Evolutionary conservation across 1,140 invertebrate genomes (phyloP).

Genomic region (Cydia fagiglandana): DNA sequence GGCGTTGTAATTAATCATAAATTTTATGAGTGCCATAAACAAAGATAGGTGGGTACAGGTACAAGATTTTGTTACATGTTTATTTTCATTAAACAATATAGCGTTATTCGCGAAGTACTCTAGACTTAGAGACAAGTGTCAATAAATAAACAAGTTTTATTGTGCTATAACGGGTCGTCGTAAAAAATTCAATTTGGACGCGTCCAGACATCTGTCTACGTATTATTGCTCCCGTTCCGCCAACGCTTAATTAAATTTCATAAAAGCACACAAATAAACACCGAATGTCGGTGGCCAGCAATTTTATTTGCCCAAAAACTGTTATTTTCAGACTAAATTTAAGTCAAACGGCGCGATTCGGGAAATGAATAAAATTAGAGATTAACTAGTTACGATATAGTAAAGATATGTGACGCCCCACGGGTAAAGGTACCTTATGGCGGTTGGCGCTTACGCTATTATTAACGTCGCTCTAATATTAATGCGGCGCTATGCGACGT

Average conservation of each 20-base stretch:
- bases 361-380: too few relatives aligned
- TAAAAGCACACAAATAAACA: not conserved
- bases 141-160: constrained; percentile 18
- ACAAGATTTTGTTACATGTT: constrained; percentile 2
- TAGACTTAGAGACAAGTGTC: not conserved
- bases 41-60: not conserved
- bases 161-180: not conserved
- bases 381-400: too few relatives aligned
- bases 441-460: too few relatives aligned
- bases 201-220: constrained; percentile 15
- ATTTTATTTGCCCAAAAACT: not conserved
- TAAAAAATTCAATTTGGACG: constrained; percentile 9
- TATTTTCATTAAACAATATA: not conserved
- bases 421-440: too few relatives aligned
- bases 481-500: too few relatives aligned
- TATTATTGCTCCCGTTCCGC: not conserved
- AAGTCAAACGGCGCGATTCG: too few relatives aligned
- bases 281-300: not conserved
- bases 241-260: constrained; percentile 14
- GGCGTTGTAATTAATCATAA: too few relatives aligned
- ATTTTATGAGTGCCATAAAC: too few relatives aligned
- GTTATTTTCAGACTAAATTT: not conserved
- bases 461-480: too few relatives aligned
- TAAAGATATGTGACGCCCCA: too few relatives aligned
- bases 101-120: not conserved